phyloP scores from a whole-genome alignment of 2,797 vertebrate genomes.

The Lagorchestes hirsutus region DNA sequence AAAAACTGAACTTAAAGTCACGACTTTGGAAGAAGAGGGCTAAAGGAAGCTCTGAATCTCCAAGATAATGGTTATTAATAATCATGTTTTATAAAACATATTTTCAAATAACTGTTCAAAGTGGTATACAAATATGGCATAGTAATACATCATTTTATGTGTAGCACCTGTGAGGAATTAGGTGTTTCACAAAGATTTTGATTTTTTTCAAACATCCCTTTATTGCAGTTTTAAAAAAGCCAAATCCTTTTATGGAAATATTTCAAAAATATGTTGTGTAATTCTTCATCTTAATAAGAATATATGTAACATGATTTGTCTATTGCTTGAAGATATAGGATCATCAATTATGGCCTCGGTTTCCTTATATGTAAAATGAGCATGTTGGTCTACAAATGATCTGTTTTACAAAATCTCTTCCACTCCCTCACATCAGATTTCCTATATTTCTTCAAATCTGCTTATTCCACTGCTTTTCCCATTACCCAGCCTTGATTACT shows the following conservation, averaged over 20 bases:
- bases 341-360: not conserved
- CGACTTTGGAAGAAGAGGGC: too few species aligned
- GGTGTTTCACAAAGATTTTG: not conserved
- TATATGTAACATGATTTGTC: not conserved
- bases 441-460: not conserved
- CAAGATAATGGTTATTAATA: too few species aligned
- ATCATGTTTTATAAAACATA: not conserved
- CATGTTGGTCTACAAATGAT: not conserved
- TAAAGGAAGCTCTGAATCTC: too few species aligned
- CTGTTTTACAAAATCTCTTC: not conserved
- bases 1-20: too few species aligned
- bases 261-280: not conserved
- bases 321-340: not conserved
- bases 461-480: not conserved
- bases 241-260: not conserved
- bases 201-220: not conserved
- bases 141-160: not conserved
- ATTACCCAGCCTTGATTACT: not conserved
- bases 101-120: conserved; percentile 50
- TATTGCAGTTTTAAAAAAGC: not conserved
- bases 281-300: not conserved
- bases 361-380: not conserved
- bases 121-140: not conserved
- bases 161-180: not conserved
- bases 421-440: not conserved